Evolutionary conservation across 2,113 vertebrate species (phyloP).

Genomic region (Rostratula benghalensis): DNA sequence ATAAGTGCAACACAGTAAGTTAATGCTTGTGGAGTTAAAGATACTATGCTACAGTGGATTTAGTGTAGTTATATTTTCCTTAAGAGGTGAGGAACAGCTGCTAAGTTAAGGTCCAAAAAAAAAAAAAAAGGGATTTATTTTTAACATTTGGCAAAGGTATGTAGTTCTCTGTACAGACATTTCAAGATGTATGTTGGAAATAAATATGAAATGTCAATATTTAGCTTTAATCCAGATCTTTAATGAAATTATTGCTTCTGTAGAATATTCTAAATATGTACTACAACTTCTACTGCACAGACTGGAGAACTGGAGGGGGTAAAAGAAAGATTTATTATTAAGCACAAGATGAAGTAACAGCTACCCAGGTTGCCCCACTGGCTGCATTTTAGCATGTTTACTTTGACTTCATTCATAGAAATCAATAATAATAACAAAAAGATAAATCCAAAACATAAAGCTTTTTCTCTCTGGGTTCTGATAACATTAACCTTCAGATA

Average conservation of each 20-base stretch:
- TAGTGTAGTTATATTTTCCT: neutral
- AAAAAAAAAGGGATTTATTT: neutral
- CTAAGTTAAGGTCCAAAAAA: neutral
- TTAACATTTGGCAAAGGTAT: slow-evolving; percentile 58
- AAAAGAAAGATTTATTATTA: neutral
- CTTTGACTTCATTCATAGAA: neutral
- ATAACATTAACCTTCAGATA: neutral
- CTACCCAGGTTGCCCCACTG: neutral
- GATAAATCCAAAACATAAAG: neutral
- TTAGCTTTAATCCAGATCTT: slow-evolving; percentile 42
- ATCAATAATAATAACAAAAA: neutral
- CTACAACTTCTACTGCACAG: neutral
- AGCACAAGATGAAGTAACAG: neutral
- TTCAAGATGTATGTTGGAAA: slow-evolving; percentile 36
- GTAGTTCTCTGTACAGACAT: neutral
- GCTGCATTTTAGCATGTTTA: neutral
- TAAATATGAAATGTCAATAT: slow-evolving; percentile 54
- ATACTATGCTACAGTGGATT: neutral
- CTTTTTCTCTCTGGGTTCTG: neutral
- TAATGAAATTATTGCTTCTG: slow-evolving; percentile 38
- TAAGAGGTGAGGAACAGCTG: slow-evolving; percentile 50
- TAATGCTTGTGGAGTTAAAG: neutral
- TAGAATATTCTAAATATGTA: neutral
- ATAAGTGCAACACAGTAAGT: neutral
- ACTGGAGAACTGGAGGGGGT: neutral